phyloP scores from a whole-genome alignment of 2,113 vertebrate species.

The Siphamia tubifer region DNA sequence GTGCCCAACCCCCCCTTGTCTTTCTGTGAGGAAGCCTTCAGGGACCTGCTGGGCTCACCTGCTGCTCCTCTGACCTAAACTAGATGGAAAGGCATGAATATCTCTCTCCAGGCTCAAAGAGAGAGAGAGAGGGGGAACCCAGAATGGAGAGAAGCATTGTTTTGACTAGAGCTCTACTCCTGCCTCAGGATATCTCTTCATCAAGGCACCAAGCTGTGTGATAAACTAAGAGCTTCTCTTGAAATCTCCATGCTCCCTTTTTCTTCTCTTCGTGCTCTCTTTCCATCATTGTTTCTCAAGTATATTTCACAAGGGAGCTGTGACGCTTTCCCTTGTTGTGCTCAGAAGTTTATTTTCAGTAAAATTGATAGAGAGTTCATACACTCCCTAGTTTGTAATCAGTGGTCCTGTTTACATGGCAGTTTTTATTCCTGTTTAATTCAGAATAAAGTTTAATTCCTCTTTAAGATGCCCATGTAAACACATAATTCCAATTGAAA shows the following conservation, averaged over 20 bases:
- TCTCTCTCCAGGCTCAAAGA: conserved; percentile 24
- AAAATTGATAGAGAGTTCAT: too few species aligned
- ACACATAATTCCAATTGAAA: too few species aligned
- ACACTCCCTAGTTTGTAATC: background rate
- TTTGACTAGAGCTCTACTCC: conserved; percentile 73
- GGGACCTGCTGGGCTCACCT: conserved; percentile 17
- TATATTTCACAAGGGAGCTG: conserved; percentile 2
- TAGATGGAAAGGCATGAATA: conserved; percentile 48
- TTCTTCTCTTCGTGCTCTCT: background rate
- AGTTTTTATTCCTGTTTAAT: too few species aligned
- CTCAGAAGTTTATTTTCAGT: background rate
- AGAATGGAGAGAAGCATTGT: conserved; percentile 55
- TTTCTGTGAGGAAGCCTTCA: background rate
- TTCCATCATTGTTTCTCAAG: conserved; percentile 2
- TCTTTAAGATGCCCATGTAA: too few species aligned
- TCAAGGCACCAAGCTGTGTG: conserved; percentile 63
- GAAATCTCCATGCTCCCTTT: conserved; percentile 16
- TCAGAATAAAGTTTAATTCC: too few species aligned
- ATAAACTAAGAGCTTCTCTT: conserved; percentile 63
- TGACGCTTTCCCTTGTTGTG: background rate
- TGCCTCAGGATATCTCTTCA: conserved; percentile 65
- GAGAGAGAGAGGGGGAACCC: too few species aligned
- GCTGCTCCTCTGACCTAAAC: conserved; percentile 40
- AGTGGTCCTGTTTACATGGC: too few species aligned
- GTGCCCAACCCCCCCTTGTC: background rate